Evolutionary conservation across 1,140 invertebrate genomes (phyloP), one percentile per base, ranked within the genome.

Genomic region (Bradynema listronoti): DNA sequence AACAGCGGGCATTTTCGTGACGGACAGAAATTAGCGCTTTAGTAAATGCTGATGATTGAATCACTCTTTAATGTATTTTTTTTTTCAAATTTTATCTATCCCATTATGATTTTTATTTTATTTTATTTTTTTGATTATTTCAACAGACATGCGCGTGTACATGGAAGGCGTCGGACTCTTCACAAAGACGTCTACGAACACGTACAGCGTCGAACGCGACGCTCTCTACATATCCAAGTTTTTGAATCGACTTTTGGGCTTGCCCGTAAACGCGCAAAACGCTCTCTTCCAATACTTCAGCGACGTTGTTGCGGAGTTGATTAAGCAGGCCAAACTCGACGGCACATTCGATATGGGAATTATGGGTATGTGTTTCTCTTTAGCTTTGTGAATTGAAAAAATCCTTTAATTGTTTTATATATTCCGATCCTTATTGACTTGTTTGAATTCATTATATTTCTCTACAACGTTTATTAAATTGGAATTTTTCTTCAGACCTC

Each of bases 191-290:
- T 30, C 22, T 9, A 52, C 29, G 16, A 62, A 34, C 32, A 11
- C 54, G 25, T 76, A 80, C 33, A 60, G 45, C 0, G 58, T 76
- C 5, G 73, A 76, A 51, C 50, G 66, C 11, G 92, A 97, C 71
- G 91, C 91, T 78, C 90, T 90, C 77, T 94, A 94, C 79, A 96
- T 98, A 84, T 90, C 89, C 61, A 97, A 96, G 81, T 99, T 99
- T 81, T 83, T 99, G 14, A 99, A 99, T 73, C 80, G 95, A 65
- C 91, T 99, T 66, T 83, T 99, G 16, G 94, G 94, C 19, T 90
- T 98, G 85, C 89, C 89, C 0, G 93, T 98, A 1, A 88, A 91
- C 29, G 78, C 96, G 54, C 95, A 99, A 80, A 98, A 98, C 82
- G 83, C 88, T 46, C 80, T 99, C 1, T 99, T 99, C 79, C 88